phyloP scores from a whole-genome alignment of 64 coral and sea anemone genomes.

The Pachyseris speciosa region DNA sequence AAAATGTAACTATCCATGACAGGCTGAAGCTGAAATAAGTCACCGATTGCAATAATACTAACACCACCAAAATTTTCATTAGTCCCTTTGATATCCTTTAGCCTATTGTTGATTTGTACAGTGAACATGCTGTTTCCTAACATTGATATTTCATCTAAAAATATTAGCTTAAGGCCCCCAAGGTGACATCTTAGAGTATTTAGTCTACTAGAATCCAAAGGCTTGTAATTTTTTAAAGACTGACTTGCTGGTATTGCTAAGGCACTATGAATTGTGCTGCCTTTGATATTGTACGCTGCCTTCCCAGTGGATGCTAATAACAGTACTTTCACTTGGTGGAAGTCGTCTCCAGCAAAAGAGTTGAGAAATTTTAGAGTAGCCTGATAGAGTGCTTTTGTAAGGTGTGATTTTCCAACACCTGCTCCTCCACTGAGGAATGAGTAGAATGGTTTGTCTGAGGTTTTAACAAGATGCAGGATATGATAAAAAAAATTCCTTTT shows the following conservation, averaged over 20 bases:
- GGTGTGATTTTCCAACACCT: slow-evolving; percentile 51
- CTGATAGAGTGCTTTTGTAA: slow-evolving; percentile 41
- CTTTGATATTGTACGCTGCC: slow-evolving; percentile 41
- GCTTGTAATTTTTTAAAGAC: slow-evolving; percentile 20
- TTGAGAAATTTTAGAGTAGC: slow-evolving; percentile 12
- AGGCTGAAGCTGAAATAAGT: no score
- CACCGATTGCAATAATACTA: no score
- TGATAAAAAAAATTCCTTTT: slow-evolving; percentile 42
- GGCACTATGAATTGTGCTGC: slow-evolving; percentile 40
- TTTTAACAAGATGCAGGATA: slow-evolving; percentile 20
- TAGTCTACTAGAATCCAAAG: slow-evolving; percentile 34
- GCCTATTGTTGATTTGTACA: slow-evolving; percentile 51
- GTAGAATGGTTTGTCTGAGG: slow-evolving; percentile 10
- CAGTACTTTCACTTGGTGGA: slow-evolving; percentile 39
- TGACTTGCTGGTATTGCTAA: no score
- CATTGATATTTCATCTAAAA: slow-evolving; percentile 58
- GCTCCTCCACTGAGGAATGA: slow-evolving; percentile 25
- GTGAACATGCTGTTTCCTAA: slow-evolving; percentile 51
- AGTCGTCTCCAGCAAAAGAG: slow-evolving; percentile 26
- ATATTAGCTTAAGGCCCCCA: slow-evolving; percentile 44
- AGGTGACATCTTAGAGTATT: no score
- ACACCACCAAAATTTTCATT: slow-evolving; percentile 50
- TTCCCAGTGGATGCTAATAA: no score
- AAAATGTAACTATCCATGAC: slow-evolving; percentile 43
- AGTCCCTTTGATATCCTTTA: slow-evolving; percentile 39